Evolutionary conservation across 2,113 vertebrate species (phyloP).

Genomic region (Phodopus roborovskii): DNA sequence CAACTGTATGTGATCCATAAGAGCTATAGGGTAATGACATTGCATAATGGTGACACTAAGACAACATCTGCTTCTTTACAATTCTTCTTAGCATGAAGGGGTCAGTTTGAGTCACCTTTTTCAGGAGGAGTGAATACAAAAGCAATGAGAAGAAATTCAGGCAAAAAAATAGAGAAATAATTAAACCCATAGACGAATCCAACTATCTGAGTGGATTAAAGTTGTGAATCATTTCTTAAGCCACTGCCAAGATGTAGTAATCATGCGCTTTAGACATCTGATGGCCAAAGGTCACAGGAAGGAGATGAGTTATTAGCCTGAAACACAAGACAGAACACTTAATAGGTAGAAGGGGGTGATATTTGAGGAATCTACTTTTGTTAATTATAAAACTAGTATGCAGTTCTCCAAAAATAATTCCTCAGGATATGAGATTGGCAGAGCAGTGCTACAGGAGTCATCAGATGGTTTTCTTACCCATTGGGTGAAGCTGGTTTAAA

Average conservation of each 20-base stretch:
- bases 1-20: constrained; percentile 21
- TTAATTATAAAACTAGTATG: constrained; percentile 18
- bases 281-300: constrained; percentile 40
- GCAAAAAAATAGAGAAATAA: constrained; percentile 28
- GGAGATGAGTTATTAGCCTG: constrained; percentile 14
- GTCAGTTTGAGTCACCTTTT: constrained; percentile 40
- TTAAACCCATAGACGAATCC: constrained; percentile 42
- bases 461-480: not conserved
- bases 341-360: not conserved
- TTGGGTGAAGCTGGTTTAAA: not conserved
- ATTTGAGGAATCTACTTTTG: constrained; percentile 27
- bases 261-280: constrained; percentile 48
- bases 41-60: constrained; percentile 28
- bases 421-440: not conserved
- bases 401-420: not conserved
- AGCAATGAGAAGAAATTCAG: constrained; percentile 28
- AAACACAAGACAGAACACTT: constrained; percentile 26
- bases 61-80: constrained; percentile 49
- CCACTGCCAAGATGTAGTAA: constrained; percentile 51
- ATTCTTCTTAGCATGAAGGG: not conserved
- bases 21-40: not conserved
- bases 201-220: constrained; percentile 57
- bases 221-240: constrained; percentile 47
- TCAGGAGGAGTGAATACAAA: constrained; percentile 37
- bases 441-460: not conserved